These are phyloP conservation scores for Salmo trutta DNA, from an alignment of 2,797 vertebrate genomes.

Conservation along the genomic window DNA sequence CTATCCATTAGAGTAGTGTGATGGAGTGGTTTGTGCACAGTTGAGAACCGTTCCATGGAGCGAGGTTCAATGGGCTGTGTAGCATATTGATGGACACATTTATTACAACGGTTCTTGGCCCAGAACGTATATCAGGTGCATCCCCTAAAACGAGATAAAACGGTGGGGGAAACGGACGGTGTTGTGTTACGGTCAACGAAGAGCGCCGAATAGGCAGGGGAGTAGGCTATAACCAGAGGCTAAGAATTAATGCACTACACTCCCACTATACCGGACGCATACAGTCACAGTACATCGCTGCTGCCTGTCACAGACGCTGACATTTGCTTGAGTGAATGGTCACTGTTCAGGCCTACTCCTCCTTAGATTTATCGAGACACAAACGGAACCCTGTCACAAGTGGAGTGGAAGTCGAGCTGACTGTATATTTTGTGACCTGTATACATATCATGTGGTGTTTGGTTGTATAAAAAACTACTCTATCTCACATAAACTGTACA, in stretches of 20 bases:
- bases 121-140: slow-evolving; percentile 64
- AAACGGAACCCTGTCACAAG: background rate
- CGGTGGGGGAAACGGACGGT: slow-evolving; percentile 46
- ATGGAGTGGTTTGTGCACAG: too few relatives aligned
- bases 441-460: background rate
- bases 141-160: slow-evolving; percentile 63
- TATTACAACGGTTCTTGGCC: slow-evolving; percentile 38
- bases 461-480: background rate
- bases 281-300: slow-evolving; percentile 56
- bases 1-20: too few relatives aligned
- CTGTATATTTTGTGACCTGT: background rate
- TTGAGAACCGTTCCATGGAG: slow-evolving; percentile 5
- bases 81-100: slow-evolving; percentile 45
- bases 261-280: slow-evolving; percentile 58
- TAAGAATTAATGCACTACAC: slow-evolving; percentile 53
- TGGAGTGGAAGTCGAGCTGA: background rate
- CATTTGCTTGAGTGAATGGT: slow-evolving; percentile 59
- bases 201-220: slow-evolving; percentile 43
- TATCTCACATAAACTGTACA: background rate
- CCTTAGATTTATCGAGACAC: slow-evolving; percentile 19
- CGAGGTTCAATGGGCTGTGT: slow-evolving; percentile 17
- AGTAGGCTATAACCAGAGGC: slow-evolving; percentile 21
- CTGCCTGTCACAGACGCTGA: slow-evolving; percentile 8
- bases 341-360: slow-evolving; percentile 38
- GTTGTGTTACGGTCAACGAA: slow-evolving; percentile 62